Percentiles rank a stretch among this genome's conserved stretches.
Conservation (phyloP, 2,888 invertebrate genomes). For the Meiosimyza decipiens region DNA sequence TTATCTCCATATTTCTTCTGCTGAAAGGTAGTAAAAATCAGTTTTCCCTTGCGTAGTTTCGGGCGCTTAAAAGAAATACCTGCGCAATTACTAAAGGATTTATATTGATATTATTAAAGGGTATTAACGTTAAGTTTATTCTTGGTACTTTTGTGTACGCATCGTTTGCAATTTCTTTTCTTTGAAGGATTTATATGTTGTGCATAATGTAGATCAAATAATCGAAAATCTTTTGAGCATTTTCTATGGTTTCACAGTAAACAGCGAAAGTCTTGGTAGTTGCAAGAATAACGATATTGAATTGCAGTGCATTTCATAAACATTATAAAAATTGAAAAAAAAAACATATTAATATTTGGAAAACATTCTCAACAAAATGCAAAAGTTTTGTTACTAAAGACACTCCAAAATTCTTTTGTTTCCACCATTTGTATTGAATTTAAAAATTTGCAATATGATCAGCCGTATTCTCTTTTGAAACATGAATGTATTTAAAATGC, state of each 20-base stretch:
- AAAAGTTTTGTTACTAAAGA: no score
- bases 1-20: not conserved
- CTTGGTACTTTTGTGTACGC: not conserved
- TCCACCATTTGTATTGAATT: no score
- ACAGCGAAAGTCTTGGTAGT: no score
- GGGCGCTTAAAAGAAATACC: conserved; percentile 3
- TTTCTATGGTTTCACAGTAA: conserved; percentile 3
- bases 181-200: not conserved
- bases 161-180: not conserved
- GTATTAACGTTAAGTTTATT: conserved; percentile 16
- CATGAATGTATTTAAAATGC: no score
- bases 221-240: conserved; percentile 9
- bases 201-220: not conserved
- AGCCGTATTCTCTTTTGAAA: no score
- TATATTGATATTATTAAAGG: conserved; percentile 26
- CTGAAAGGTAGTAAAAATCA: not conserved
- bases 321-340: no score
- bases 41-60: conserved; percentile 13
- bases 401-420: no score
- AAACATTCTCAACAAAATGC: no score
- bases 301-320: no score
- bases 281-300: no score
- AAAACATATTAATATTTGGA: no score
- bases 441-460: no score
- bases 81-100: not conserved